Percentiles rank a stretch among this genome's conserved stretches.
These are phyloP conservation scores for Caenorhabditis brenneri DNA, from an alignment of 1,140 invertebrate genomes.

Conservation along the genomic window DNA sequence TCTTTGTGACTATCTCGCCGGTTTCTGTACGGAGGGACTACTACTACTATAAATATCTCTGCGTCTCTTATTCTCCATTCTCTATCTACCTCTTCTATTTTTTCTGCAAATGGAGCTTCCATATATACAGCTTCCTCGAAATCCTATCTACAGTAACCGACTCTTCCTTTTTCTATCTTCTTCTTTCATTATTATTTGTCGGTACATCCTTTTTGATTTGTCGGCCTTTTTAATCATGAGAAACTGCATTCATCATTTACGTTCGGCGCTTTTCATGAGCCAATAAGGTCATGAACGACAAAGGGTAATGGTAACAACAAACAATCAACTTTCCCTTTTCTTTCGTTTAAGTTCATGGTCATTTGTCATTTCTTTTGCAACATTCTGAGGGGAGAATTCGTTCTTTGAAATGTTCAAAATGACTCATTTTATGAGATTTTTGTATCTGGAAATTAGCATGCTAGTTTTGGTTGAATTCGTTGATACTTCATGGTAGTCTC, in stretches of 20 bases:
- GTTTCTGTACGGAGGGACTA: not conserved
- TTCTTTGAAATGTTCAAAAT: too few species aligned
- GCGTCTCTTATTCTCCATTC: not conserved
- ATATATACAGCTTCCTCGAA: too few species aligned
- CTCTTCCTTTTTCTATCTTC: not conserved
- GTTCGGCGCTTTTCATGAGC: not conserved
- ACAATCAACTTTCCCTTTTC: not conserved
- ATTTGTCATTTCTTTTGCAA: not conserved
- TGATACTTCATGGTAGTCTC: too few species aligned
- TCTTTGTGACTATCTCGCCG: conserved; percentile 2
- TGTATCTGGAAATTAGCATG: too few species aligned
- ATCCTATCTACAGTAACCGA: conserved; percentile 13
- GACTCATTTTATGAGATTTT: too few species aligned
- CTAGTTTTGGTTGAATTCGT: too few species aligned
- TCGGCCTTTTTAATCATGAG: too few species aligned
- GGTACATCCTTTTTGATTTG: not conserved
- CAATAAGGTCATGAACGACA: not conserved
- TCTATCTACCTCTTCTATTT: not conserved
- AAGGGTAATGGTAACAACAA: not conserved
- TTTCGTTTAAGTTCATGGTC: not conserved
- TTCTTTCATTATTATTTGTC: not conserved
- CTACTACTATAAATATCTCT: not conserved
- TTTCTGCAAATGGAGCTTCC: too few species aligned
- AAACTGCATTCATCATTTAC: not conserved
- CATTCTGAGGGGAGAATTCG: too few species aligned